Percentiles rank a stretch among this genome's conserved stretches.
Evolutionary conservation across 2,888 invertebrate genomes (phyloP).

Genomic region (Lymantria monacha): DNA sequence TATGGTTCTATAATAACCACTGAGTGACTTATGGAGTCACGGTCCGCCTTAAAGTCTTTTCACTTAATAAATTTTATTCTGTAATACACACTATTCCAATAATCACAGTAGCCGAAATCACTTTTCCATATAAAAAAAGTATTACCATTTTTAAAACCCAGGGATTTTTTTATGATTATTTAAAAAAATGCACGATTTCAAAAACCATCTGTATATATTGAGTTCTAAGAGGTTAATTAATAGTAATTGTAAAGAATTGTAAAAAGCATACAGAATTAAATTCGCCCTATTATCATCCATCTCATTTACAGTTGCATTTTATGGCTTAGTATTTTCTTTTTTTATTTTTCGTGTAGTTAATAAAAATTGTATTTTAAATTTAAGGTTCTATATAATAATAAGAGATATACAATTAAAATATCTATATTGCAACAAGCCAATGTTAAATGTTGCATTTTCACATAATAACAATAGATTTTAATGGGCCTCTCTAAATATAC

Average conservation of each 20-base stretch:
- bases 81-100: too few species aligned
- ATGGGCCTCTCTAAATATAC: slow-evolving; percentile 76
- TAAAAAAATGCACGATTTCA: not conserved
- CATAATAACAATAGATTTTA: slow-evolving; percentile 59
- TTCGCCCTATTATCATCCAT: slow-evolving; percentile 60
- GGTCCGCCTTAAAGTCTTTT: too few species aligned
- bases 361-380: slow-evolving; percentile 47
- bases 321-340: slow-evolving; percentile 55
- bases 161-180: too few species aligned
- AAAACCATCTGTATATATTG: not conserved
- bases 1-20: too few species aligned
- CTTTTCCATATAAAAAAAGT: too few species aligned
- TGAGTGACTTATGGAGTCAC: too few species aligned
- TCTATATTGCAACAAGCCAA: slow-evolving; percentile 50
- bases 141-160: too few species aligned
- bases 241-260: slow-evolving; percentile 31
- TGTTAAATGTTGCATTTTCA: slow-evolving; percentile 58
- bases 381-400: slow-evolving; percentile 54
- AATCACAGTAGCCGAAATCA: too few species aligned
- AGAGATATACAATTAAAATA: slow-evolving; percentile 51
- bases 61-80: too few species aligned
- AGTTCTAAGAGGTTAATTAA: not conserved
- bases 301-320: slow-evolving; percentile 62
- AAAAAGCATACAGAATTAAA: slow-evolving; percentile 38
- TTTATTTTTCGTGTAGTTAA: slow-evolving; percentile 31